Percentiles rank a stretch among this genome's conserved stretches.
Evolutionary conservation across 2,888 invertebrate species (phyloP).

Genomic region (Calameuta pallipes): DNA sequence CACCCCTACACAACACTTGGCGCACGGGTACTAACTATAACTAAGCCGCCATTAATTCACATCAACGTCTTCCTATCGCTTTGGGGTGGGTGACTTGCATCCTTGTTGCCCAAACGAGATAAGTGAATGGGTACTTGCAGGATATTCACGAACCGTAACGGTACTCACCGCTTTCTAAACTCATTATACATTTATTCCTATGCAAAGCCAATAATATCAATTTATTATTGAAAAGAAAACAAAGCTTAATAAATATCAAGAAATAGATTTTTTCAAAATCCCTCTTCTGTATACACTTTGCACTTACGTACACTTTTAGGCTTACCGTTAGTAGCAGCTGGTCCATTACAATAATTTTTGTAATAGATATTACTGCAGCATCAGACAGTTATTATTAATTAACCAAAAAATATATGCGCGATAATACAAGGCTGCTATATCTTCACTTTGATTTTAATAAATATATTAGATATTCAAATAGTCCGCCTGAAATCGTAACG

Average conservation of each 20-base stretch:
- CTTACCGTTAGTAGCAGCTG: background rate
- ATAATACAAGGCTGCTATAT: background rate
- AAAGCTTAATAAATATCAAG: background rate
- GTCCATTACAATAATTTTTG: background rate
- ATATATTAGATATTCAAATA: background rate
- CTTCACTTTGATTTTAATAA: background rate
- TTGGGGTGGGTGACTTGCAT: constrained; percentile 60
- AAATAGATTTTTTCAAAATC: background rate
- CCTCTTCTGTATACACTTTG: background rate
- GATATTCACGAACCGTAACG: background rate
- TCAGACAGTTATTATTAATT: background rate
- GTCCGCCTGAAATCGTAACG: background rate
- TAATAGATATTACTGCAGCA: background rate
- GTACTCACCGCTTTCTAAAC: background rate
- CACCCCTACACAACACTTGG: constrained; percentile 32
- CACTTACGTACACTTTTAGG: background rate
- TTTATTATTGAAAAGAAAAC: background rate
- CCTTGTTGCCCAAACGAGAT: constrained; percentile 57
- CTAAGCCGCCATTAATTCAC: constrained; percentile 66
- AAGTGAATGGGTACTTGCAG: constrained; percentile 34
- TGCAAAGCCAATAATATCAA: background rate
- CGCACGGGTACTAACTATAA: constrained; percentile 45
- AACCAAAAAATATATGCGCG: background rate
- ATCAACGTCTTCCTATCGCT: constrained; percentile 64
- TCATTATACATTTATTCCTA: background rate